Conservation (phyloP, 2,888 invertebrate genomes). For the Oscheius sp. region DNA sequence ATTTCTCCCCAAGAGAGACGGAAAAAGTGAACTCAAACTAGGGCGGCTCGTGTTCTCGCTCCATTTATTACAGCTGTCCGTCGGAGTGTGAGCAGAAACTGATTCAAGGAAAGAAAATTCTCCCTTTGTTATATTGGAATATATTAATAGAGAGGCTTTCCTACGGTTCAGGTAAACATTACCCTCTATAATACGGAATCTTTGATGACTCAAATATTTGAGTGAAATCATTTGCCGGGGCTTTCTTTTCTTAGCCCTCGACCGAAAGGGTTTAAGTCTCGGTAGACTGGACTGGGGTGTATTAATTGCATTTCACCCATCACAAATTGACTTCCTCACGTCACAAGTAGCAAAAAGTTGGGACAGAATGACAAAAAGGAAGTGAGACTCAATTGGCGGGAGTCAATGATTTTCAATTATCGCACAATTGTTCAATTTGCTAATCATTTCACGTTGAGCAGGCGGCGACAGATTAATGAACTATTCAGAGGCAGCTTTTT, state of each 20-base stretch:
- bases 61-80: constrained; percentile 34
- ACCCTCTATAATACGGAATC: neutral
- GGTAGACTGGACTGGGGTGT: neutral
- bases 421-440: too few relatives aligned
- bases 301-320: too few relatives aligned
- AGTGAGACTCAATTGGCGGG: too few relatives aligned
- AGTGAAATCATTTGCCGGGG: neutral
- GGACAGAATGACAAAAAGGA: too few relatives aligned
- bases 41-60: constrained; percentile 17
- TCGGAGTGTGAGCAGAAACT: constrained; percentile 19
- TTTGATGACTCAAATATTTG: neutral
- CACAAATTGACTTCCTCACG: too few relatives aligned
- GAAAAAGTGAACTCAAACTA: neutral
- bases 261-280: neutral
- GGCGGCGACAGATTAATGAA: constrained; percentile 1
- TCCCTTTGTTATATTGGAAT: constrained; percentile 14
- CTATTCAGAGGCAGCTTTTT: neutral
- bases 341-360: neutral
- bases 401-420: neutral
- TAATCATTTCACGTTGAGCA: neutral
- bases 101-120: constrained; percentile 17
- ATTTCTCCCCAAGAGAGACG: constrained; percentile 17
- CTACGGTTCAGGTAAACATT: constrained; percentile 13
- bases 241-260: neutral
- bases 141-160: constrained; percentile 7